phyloP scores from a whole-genome alignment of 2,888 invertebrate genomes.

The Xanthia togata region DNA sequence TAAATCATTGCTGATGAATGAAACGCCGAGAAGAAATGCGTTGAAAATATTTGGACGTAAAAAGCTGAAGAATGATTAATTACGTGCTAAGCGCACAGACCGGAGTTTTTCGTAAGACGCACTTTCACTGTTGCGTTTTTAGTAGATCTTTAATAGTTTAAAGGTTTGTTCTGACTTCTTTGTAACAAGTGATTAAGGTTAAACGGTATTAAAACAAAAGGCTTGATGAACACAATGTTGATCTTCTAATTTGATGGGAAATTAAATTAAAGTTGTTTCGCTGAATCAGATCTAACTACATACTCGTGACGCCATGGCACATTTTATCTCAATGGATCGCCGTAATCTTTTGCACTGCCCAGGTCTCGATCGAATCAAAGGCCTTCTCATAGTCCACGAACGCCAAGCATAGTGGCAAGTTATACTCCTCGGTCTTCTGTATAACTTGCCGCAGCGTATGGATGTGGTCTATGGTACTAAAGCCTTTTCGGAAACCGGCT shows the following conservation, averaged over 20 bases:
- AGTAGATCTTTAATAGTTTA: conserved; percentile 22
- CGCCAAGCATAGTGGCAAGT: too few relatives aligned
- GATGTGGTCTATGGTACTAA: too few relatives aligned
- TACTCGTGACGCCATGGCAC: too few relatives aligned
- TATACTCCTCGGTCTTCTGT: too few relatives aligned
- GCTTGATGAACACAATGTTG: not conserved
- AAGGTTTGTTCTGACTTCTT: conserved; percentile 28
- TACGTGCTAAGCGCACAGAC: conserved; percentile 36
- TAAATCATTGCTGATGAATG: conserved; percentile 46
- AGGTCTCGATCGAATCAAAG: too few relatives aligned
- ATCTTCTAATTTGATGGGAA: not conserved
- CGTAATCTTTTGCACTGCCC: too few relatives aligned
- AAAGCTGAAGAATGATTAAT: conserved; percentile 63
- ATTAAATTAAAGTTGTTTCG: not conserved
- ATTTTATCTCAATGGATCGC: too few relatives aligned
- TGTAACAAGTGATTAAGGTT: not conserved
- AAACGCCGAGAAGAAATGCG: conserved; percentile 33
- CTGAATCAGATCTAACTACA: not conserved
- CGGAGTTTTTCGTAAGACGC: conserved; percentile 45
- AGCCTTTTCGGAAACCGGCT: too few relatives aligned
- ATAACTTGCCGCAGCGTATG: too few relatives aligned
- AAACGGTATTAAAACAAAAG: not conserved
- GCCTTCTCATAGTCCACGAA: too few relatives aligned
- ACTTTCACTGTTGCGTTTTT: conserved; percentile 58
- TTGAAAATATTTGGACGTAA: conserved; percentile 50